Evolutionary conservation across 2,888 invertebrate genomes (phyloP), one percentile per base, ranked within the genome.

Genomic region (Digitonthophagus gazella): DNA sequence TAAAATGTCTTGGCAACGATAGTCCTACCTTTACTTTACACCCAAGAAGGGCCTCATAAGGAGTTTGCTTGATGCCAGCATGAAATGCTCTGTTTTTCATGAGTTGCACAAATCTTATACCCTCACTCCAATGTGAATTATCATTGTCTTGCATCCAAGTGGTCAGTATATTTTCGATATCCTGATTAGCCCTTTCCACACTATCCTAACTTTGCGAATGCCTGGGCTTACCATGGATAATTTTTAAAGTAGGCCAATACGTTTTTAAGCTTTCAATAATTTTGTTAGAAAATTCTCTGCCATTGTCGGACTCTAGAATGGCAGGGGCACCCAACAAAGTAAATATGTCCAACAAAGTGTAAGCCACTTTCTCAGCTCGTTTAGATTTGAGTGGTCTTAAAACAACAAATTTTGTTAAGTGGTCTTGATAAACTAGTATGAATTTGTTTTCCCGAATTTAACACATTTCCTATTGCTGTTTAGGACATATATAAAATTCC

Each of bases 151-250:
- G 16, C 63, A 16, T 63, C 63, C 16, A 63, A 19, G 63, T 63
- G 18, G 20, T 19, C 14, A 63, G 63, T 18, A 63, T 63, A 20
- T 16, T 63, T 63, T 63, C 63, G 14, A 63, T 20, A 14, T 63
- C 16, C 20, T 16, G 63, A 18, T 67, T 64, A 18, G 64, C 64
- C 20, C 67, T 44, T 56, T 64, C 64, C 8, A 64, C 64, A 54
- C n/a, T 6, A 8, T 57, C 65, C 58, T 65, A 64, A n/a, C 64
- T 57, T 5, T 79, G 75, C 58, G 67, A 71, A 66, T 81, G 78
- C 22, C 78, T 68, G 6, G 78, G 78, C 73, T 81, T 79, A 15
- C 80, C 79, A 61, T 80, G 78, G 18, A 81, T 76, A 54, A 81
- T 78, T 67, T 67, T 67, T 64, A 67, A 55, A 65, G 72, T 76